Evolutionary conservation across 2,888 invertebrate species (phyloP), one percentile per base, ranked within the genome.

Genomic region (Lysandra bellargus): DNA sequence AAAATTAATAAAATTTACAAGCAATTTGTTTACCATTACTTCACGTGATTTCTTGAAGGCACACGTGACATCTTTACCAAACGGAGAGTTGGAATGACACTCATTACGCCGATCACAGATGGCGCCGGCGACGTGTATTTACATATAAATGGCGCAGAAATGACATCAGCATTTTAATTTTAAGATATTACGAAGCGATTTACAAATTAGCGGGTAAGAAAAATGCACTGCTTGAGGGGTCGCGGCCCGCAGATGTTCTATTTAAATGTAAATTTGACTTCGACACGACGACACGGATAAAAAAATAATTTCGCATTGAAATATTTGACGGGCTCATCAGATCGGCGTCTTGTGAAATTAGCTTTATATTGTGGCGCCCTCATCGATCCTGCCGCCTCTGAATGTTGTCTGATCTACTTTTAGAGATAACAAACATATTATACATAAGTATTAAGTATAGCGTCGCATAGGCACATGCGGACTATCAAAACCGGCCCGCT

Each of bases 81-180:
- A 14, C 33, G 2, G 64, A 64, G 33, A 69, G 69, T 69, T 37
- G 5, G 14, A 69, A 69, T 69, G 33, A 37, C 69, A 69, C 33
- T 69, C 69, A 37, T 69, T 69, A 69, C 69, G 69, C 33, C 33
- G 14, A 76, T 57, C 57, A 57, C 53, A 76, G 76, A 76, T 76
- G 76, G 76, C 57, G 76, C 57, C 53, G 1, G 9, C 53, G 49
- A 49, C 53, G 33, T 53, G 76, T 53, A 76, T 76, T 76, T 76
- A 49, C 94, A 94, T 94, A 93, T 93, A 94, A 94, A 94, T 94
- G 89, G 94, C 86, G 86, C 90, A 91, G 92, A 93, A 93, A 93
- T 93, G 93, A 93, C 93, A 93, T 94, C 94, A 93, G 93, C 94
- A 94, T 94, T 94, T 93, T 93, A 94, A 94, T 94, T 93, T 93